These are phyloP conservation scores for human (Homo sapiens) DNA, from an alignment of 2,113 vertebrate genomes.

Conservation along the genomic window GRCh38 chr7:82863501-82864000, in stretches of 20 bases:
- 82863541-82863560: not conserved
- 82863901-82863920: not conserved
- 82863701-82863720: not conserved
- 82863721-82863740: not conserved
- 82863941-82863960: not conserved
- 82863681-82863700: not conserved
- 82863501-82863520: not conserved
- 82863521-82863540: not conserved
- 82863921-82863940: not conserved
- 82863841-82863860: not conserved
- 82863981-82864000: not conserved
- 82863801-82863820: not conserved
- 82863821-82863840: not conserved
- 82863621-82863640: not conserved
- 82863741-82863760: not conserved
- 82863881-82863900: not conserved
- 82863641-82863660: not conserved
- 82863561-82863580: not conserved
- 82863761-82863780: not conserved
- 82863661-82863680: not conserved
- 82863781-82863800: not conserved
- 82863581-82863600: not conserved
- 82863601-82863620: not conserved
- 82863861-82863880: not conserved
- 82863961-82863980: not conserved